Conservation (phyloP, 1,140 invertebrate genomes). For the Trachymyrmex cornetzi region DNA sequence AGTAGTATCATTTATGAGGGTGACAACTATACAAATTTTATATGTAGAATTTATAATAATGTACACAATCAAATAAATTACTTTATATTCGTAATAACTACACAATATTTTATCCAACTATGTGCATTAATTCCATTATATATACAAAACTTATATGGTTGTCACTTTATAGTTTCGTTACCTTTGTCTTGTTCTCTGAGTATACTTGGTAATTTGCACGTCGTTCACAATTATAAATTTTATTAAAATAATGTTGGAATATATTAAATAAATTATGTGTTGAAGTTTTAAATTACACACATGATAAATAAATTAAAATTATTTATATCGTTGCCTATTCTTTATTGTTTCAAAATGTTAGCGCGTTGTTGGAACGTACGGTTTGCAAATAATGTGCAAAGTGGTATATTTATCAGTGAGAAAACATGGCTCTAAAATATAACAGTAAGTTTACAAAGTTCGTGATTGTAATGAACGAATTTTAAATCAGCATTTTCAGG, state of each 20-base stretch:
- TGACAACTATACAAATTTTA: no score
- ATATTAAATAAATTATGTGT: constrained; percentile 4
- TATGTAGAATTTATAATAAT: no score
- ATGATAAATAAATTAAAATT: background rate
- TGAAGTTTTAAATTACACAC: background rate
- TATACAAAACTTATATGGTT: no score
- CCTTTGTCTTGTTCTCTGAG: no score
- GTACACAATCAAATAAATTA: no score
- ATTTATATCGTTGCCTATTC: background rate
- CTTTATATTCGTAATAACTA: no score
- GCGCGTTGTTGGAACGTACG: background rate
- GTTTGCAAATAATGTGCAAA: constrained; percentile 6
- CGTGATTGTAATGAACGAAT: constrained; percentile 48
- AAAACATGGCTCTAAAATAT: background rate
- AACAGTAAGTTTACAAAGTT: constrained; percentile 15
- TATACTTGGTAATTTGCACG: background rate
- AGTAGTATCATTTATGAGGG: no score
- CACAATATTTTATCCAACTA: no score
- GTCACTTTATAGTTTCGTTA: no score
- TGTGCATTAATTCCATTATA: no score
- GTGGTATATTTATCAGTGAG: background rate
- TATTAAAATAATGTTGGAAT: background rate
- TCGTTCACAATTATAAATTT: constrained; percentile 10
- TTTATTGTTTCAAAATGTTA: background rate
- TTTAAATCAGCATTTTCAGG: constrained; percentile 35